phyloP scores from a whole-genome alignment of 37 sponge, comb jelly and placozoan genomes.

The Spongilla lacustris region DNA sequence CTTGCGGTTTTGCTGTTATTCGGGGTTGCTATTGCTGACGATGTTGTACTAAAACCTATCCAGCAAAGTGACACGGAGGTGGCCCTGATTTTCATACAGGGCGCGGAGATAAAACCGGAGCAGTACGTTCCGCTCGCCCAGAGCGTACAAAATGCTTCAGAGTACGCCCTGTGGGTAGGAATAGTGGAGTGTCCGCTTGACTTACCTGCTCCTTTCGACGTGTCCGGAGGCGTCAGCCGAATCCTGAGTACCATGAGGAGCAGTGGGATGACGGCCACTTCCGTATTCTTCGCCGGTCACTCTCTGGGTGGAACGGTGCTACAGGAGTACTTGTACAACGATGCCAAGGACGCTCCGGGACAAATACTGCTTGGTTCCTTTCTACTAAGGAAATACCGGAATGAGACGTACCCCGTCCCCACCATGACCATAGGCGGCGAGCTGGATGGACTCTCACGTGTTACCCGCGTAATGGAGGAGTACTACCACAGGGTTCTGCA shows the following conservation, averaged over 20 bases:
- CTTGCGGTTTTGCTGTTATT: no score
- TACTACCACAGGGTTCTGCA: slow-evolving; percentile 63
- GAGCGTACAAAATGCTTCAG: slow-evolving; percentile 51
- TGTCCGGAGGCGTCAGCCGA: slow-evolving; percentile 37
- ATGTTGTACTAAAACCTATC: slow-evolving; percentile 56
- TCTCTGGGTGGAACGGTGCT: slow-evolving; percentile 75
- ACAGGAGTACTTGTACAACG: slow-evolving; percentile 62
- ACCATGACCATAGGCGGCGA: slow-evolving; percentile 86
- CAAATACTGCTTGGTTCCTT: slow-evolving; percentile 81
- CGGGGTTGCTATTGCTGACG: slow-evolving; percentile 9
- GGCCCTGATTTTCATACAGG: slow-evolving; percentile 72
- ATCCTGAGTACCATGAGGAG: slow-evolving; percentile 44
- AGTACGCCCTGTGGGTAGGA: slow-evolving; percentile 76
- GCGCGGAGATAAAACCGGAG: slow-evolving; percentile 65
- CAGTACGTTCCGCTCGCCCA: slow-evolving; percentile 65
- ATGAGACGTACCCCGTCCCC: slow-evolving; percentile 55
- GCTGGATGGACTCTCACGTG: slow-evolving; percentile 77
- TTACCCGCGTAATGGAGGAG: slow-evolving; percentile 81
- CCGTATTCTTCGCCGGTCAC: slow-evolving; percentile 59
- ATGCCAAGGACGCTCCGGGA: slow-evolving; percentile 15
- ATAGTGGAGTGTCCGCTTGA: slow-evolving; percentile 69
- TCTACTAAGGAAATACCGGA: slow-evolving; percentile 50
- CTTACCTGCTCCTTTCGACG: slow-evolving; percentile 59
- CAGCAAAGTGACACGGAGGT: slow-evolving; percentile 28
- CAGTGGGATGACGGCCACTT: slow-evolving; percentile 55